Evolutionary conservation across 1,140 invertebrate species (phyloP), one percentile per base, ranked within the genome.

Genomic region (Meloidogyne hapla): DNA sequence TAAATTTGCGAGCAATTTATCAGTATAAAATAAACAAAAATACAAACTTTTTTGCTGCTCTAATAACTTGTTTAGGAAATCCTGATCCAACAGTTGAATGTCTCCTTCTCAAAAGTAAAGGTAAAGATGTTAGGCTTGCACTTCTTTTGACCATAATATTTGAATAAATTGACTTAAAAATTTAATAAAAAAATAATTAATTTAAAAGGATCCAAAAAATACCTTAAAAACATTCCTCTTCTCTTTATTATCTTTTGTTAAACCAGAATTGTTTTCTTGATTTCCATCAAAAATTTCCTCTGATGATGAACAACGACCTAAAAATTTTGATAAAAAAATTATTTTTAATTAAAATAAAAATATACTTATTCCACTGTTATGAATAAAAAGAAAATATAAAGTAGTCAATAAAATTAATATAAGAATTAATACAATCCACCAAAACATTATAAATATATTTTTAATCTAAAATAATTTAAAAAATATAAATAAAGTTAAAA

Each of bases 121-220:
- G 69, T 23, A 74, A 40, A 61, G 61, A 12, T 40, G 28, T 38
- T 12, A 45, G 33, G 61, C 33, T 70, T 61, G 61, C 26, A 48
- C 45, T 69, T 77, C 40, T 63, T 61, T 67, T 26, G n/a, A 56
- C 45, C 69, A 71, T 66, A 56, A 69, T 67, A 23, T 76, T 77
- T 45, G 75, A 70, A 66, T 70, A 79, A 64, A 79, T 92, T 42
- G 95, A 95, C 83, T 99, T 98, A 87, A 94, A 94, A 74, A 6
- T 23, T 10, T 15, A 26, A 73, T 71, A n/a, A 21, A 45, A 18
- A 28, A 72, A n/a, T n/a, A n/a, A n/a, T n/a, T n/a, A n/a, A n/a
- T n/a, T n/a, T n/a, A n/a, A n/a, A n/a, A n/a, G n/a, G n/a, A n/a
- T 42, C 4, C n/a, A 23, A 68, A 25, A 42, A 69, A 8, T n/a